A percentile compares a stretch with the other conserved stretches of the same genome.
phyloP scores from a whole-genome alignment of 2,888 invertebrate species.

The Norana najaformis region DNA sequence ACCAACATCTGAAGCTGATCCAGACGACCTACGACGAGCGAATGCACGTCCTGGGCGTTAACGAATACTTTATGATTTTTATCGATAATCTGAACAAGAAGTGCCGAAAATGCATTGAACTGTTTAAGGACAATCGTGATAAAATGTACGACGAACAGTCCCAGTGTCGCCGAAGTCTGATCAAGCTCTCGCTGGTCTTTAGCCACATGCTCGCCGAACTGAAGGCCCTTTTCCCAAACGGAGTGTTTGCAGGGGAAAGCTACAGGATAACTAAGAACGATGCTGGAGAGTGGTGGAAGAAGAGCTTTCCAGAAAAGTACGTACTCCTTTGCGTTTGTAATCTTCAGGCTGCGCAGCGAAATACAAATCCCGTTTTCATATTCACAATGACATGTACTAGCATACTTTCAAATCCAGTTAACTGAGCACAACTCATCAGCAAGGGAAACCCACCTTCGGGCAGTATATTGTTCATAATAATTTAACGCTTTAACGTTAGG shows the following conservation, averaged over 20 bases:
- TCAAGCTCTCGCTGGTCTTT: slow-evolving; percentile 95
- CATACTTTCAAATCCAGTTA: neutral
- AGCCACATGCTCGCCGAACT: slow-evolving; percentile 99
- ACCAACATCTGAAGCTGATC: slow-evolving; percentile 90
- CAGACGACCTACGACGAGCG: slow-evolving; percentile 95
- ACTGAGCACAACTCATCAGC: neutral
- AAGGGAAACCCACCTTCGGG: no score
- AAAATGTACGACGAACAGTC: slow-evolving; percentile 97
- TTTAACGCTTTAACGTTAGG: neutral
- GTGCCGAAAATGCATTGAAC: slow-evolving; percentile 96
- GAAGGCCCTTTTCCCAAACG: slow-evolving; percentile 96
- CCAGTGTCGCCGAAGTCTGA: slow-evolving; percentile 89
- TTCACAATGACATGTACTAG: neutral
- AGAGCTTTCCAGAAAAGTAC: slow-evolving; percentile 93
- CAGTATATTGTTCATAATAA: neutral
- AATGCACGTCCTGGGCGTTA: slow-evolving; percentile 84
- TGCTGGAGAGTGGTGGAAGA: slow-evolving; percentile 97
- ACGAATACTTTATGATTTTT: slow-evolving; percentile 96
- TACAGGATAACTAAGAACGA: slow-evolving; percentile 99
- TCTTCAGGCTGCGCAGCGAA: neutral
- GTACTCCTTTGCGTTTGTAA: slow-evolving; percentile 22
- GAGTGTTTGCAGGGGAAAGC: slow-evolving; percentile 93
- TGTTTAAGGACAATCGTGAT: slow-evolving; percentile 97
- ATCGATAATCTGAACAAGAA: slow-evolving; percentile 96
- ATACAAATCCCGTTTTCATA: neutral